A percentile compares a stretch with the other conserved stretches of the same genome.
Evolutionary conservation across 2,113 vertebrate genomes (phyloP).

Genomic region (Pseudopipra pipra): DNA sequence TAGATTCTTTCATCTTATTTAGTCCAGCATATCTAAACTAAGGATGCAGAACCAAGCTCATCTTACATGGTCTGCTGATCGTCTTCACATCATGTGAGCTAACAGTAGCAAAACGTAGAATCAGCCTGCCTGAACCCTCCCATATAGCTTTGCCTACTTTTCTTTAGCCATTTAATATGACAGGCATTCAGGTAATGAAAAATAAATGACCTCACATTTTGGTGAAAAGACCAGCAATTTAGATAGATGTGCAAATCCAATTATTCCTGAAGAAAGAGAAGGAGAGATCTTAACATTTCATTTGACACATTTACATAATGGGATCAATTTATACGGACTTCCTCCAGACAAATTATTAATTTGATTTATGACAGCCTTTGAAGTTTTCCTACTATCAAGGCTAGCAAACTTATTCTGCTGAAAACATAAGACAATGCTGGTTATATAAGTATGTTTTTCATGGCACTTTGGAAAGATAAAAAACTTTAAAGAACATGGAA

Average conservation of each 20-base stretch:
- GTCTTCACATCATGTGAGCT: background rate
- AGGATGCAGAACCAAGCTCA: background rate
- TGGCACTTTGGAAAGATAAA: background rate
- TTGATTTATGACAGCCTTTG: conserved; percentile 41
- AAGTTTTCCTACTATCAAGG: conserved; percentile 12
- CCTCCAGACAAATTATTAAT: conserved; percentile 9
- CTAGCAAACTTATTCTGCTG: background rate
- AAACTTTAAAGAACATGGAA: background rate
- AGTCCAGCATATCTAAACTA: background rate
- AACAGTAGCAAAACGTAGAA: background rate
- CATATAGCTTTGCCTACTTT: background rate
- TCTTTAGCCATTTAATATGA: background rate
- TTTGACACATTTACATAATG: conserved; percentile 32
- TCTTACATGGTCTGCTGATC: background rate
- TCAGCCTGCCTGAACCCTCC: background rate
- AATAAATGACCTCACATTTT: background rate
- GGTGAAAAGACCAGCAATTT: background rate
- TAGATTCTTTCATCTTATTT: background rate
- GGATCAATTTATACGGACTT: background rate
- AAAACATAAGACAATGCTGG: background rate
- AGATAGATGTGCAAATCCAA: background rate
- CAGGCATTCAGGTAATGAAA: background rate
- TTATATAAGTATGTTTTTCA: background rate
- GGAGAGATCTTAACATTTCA: conserved; percentile 12
- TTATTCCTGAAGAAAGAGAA: background rate